Evolutionary conservation across 2,888 invertebrate genomes (phyloP).

Genomic region (Arrhopalites spinosus): DNA sequence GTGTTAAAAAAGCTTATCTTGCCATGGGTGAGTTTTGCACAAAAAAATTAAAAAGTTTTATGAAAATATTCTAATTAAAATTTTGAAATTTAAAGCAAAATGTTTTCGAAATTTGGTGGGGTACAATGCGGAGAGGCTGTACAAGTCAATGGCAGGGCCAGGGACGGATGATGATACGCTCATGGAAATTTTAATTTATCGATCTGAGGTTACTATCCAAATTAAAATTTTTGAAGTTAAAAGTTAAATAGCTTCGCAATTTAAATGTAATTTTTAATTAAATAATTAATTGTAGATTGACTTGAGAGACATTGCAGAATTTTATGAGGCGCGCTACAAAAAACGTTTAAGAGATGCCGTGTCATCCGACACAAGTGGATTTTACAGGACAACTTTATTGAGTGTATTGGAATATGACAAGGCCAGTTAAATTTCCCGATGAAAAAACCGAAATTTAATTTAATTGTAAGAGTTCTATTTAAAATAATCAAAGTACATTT

Average conservation of each 20-base stretch:
- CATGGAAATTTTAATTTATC: slow-evolving; percentile 60
- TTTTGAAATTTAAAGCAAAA: slow-evolving; percentile 57
- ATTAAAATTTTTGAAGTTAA: not conserved
- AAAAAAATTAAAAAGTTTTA: not conserved
- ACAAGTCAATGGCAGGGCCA: slow-evolving; percentile 58
- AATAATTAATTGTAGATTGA: not conserved
- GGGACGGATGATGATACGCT: slow-evolving; percentile 61
- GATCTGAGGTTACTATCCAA: slow-evolving; percentile 56
- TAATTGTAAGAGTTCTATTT: no score
- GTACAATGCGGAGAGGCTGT: slow-evolving; percentile 60
- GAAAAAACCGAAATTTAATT: no score
- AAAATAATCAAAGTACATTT: no score
- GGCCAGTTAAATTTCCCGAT: no score
- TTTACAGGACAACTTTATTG: not conserved
- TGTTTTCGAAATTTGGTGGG: slow-evolving; percentile 58
- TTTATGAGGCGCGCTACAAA: not conserved
- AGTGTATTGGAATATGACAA: no score
- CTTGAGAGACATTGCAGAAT: not conserved
- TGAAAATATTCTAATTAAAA: not conserved
- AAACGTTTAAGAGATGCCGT: not conserved
- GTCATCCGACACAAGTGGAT: not conserved
- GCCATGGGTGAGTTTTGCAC: slow-evolving; percentile 57
- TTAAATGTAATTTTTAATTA: not conserved
- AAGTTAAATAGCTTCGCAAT: not conserved
- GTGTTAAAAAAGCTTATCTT: slow-evolving; percentile 58